Evolutionary conservation across 1,140 invertebrate species (phyloP).

Genomic region (Ceratitis capitata): DNA sequence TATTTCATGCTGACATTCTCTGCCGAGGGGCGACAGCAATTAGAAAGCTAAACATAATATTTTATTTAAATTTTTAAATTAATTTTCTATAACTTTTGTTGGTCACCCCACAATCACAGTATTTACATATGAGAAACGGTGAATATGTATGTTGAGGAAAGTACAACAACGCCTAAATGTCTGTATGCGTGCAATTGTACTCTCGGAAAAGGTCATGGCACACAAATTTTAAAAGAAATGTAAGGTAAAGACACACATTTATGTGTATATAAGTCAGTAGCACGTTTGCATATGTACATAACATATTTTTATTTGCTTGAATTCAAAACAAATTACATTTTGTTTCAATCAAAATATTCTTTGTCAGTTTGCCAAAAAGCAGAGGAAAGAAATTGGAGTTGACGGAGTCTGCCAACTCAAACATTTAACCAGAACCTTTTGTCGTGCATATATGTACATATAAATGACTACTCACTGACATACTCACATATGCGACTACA

Average conservation of each 20-base stretch:
- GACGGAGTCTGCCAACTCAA: background rate
- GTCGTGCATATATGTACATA: background rate
- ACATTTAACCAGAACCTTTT: background rate
- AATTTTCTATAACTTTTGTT: too few relatives aligned
- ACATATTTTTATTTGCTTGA: background rate
- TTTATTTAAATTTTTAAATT: too few relatives aligned
- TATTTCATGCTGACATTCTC: too few relatives aligned
- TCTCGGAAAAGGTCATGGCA: background rate
- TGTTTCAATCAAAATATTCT: conserved; percentile 4
- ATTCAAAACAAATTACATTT: conserved; percentile 1
- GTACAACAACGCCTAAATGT: too few relatives aligned
- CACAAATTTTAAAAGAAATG: background rate
- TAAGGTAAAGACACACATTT: background rate
- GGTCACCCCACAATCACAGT: too few relatives aligned
- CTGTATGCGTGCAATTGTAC: too few relatives aligned
- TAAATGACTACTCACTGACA: background rate
- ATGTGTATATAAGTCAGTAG: background rate
- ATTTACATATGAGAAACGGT: background rate
- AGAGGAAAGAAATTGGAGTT: background rate
- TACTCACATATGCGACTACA: background rate
- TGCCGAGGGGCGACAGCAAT: too few relatives aligned
- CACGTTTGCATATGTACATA: background rate
- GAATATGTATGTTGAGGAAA: too few relatives aligned
- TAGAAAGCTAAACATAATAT: too few relatives aligned
- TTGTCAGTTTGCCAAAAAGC: background rate